Evolutionary conservation across 2,888 invertebrate species (phyloP), one percentile per base, ranked within the genome.

Genomic region (Xestia rhomboidea): DNA sequence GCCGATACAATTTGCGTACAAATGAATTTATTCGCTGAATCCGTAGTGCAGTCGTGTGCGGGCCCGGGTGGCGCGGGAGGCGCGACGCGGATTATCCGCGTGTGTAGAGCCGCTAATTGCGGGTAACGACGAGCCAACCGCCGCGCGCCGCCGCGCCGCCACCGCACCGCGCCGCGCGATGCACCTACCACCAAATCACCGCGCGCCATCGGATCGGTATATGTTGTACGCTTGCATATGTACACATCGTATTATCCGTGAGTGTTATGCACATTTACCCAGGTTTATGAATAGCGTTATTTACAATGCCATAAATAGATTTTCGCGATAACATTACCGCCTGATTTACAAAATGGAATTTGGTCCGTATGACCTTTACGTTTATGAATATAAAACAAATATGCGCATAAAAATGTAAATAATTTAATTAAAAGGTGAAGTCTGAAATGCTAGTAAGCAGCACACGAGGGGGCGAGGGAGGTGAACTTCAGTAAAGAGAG

Each of bases 1-100:
- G 95, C 96, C 96, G 95, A 96, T 96, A 96, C 96, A 96, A 96
- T 96, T 96, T 96, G 96, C 96, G 95, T 96, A 95, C 95, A 96
- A 96, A 96, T 96, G 96, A 96, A 96, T 96, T 96, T 96, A 96
- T 96, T 96, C 93, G 95, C 95, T 94, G 96, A 94, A 95, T 96
- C 94, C 94, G 95, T 93, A 94, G 94, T 95, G 96, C 96, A 96
- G 92, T 94, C 93, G 95, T 92, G 93, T 93, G 89, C 89, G 89
- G 89, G 89, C 84, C 75, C 84, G 89, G 86, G 88, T 82, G 81
- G 87, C 74, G 85, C 78, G 83, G 83, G 88, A 83, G 82, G 87
- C 87, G 90, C 90, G 90, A 87, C 89, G 89, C 91, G 95, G 95
- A 95, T 95, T 94, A 95, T 94, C 93, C 95, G 94, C 95, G 94